phyloP scores from a whole-genome alignment of 2,113 vertebrate species.

The Oceanodroma tethys region DNA sequence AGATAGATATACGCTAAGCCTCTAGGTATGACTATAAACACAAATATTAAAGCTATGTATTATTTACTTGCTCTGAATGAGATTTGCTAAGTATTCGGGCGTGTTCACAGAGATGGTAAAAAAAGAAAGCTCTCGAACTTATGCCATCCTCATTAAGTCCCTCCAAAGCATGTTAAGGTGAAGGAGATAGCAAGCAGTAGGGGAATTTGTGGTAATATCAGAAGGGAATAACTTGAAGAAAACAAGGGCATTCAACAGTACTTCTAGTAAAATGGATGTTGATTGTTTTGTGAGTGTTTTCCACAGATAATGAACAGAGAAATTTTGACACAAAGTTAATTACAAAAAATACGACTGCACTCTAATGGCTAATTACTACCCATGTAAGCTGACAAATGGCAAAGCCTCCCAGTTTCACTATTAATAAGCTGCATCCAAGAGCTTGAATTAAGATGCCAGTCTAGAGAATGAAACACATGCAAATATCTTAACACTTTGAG shows the following conservation, averaged over 20 bases:
- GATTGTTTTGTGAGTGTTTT: slow-evolving; percentile 28
- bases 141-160: not conserved
- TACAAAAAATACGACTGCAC: slow-evolving; percentile 2
- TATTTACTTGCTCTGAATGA: not conserved
- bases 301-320: slow-evolving; percentile 31
- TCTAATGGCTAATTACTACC: slow-evolving; percentile 45
- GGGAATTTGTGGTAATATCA: not conserved
- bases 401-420: slow-evolving; percentile 21
- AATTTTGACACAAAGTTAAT: slow-evolving; percentile 58
- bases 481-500: not conserved
- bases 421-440: slow-evolving; percentile 13
- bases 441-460: not conserved
- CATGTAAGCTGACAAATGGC: not conserved
- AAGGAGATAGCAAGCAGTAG: not conserved
- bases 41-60: not conserved
- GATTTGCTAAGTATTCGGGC: not conserved
- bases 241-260: not conserved
- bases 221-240: not conserved
- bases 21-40: not conserved
- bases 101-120: not conserved
- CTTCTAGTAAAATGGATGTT: not conserved
- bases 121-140: not conserved
- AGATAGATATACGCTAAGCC: not conserved
- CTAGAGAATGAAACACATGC: not conserved
- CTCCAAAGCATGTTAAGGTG: not conserved